Base-by-base conservation (phyloP, 2,888 invertebrate genomes). In the Pediacus dermestoides region DNA sequence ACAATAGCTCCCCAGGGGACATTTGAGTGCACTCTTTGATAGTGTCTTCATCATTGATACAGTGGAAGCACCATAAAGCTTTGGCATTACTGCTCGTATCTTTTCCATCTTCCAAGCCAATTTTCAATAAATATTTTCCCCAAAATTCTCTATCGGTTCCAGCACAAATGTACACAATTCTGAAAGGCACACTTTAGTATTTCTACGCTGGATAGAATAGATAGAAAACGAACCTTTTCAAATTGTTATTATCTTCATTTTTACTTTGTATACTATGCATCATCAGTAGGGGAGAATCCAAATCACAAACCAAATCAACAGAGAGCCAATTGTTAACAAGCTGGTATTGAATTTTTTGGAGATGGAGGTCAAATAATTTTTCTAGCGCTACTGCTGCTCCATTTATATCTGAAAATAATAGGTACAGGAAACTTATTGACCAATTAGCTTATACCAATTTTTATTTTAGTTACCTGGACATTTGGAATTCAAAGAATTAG, bases 381-480 rank as follows among this genome's bases (percentile, higher is more conserved):
- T 68, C 66, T 2, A 76, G 51, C 7, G 65, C 66, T 38, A 68
- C 64, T 2, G 69, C 71, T 2, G 73, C 73, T 33, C 63, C 61
- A 56, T 75, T 75, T 16, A 76, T 72, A 48, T 74, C 73, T 64
- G 38, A 43, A 57, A 51, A 43, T 30, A 22, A 16, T 4, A 14
- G 14, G 9, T 4, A 13, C 13, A 27, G 34, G 26, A n/a, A n/a
- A n/a, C n/a, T n/a, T n/a, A n/a, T n/a, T n/a, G n/a, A n/a, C n/a
- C n/a, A n/a, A n/a, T n/a, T n/a, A n/a, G n/a, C n/a, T n/a, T n/a
- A n/a, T n/a, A n/a, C n/a, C n/a, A n/a, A n/a, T n/a, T n/a, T n/a
- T n/a, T n/a, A n/a, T n/a, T n/a, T n/a, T n/a, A n/a, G n/a, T n/a
- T 53, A 64, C 62, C 60, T 37, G 70, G 68, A 44, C 63, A 63